phyloP scores from a whole-genome alignment of 2,888 invertebrate species.

The Nycteola revayana region DNA sequence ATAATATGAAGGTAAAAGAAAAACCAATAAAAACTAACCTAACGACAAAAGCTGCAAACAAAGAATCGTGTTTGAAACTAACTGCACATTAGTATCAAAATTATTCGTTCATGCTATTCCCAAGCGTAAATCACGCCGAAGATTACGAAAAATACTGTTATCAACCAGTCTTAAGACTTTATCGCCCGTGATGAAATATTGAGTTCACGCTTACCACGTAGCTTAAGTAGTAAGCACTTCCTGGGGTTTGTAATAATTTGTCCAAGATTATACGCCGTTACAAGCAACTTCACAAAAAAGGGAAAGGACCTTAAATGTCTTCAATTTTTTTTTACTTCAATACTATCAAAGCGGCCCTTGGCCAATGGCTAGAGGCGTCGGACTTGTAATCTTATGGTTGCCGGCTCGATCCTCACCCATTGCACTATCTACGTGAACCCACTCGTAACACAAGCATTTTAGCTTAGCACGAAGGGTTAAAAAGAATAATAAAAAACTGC shows the following conservation, averaged over 20 bases:
- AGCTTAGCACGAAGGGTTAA: no score
- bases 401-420: no score
- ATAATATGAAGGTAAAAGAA: no score
- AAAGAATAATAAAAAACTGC: no score
- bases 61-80: slow-evolving; percentile 3
- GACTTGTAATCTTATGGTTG: no score
- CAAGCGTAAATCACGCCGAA: slow-evolving; percentile 36
- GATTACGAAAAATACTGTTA: slow-evolving; percentile 38
- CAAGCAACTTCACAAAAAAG: slow-evolving; percentile 2
- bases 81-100: slow-evolving; percentile 32
- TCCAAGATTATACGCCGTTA: slow-evolving; percentile 29
- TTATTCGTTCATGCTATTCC: slow-evolving; percentile 35
- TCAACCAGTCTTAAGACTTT: slow-evolving; percentile 43
- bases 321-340: not conserved
- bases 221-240: slow-evolving; percentile 41
- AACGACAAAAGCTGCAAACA: no score
- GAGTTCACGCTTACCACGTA: slow-evolving; percentile 34
- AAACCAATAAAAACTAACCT: no score
- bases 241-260: slow-evolving; percentile 53
- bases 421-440: no score
- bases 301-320: not conserved
- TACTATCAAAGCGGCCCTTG: no score
- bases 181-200: slow-evolving; percentile 55
- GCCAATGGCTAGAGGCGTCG: no score
- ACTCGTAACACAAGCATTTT: no score